Evolutionary conservation across 1,140 invertebrate species (phyloP).

Genomic region (Drosophila cardini): DNA sequence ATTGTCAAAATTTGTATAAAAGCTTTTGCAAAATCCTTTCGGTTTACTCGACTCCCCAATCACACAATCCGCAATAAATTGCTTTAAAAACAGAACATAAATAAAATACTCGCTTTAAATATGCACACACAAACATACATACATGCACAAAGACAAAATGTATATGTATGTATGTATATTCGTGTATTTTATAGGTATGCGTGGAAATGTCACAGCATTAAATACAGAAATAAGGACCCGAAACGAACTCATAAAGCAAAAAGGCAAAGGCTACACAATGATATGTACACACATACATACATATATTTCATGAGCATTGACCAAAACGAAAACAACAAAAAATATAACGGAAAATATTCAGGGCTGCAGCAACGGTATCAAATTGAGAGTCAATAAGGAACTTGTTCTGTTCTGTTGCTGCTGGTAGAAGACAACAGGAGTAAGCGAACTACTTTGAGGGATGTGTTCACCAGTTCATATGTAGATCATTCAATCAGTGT

Average conservation of each 20-base stretch:
- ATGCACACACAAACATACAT: slow-evolving; percentile 40
- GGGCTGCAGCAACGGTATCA: slow-evolving; percentile 15
- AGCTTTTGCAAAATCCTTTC: slow-evolving; percentile 45
- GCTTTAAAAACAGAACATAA: slow-evolving; percentile 63
- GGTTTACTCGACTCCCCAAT: slow-evolving; percentile 45
- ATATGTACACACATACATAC: no score
- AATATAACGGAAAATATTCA: slow-evolving; percentile 16
- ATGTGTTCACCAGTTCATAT: no score
- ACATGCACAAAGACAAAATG: not conserved
- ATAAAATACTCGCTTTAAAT: no score
- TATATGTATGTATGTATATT: slow-evolving; percentile 13
- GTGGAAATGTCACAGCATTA: slow-evolving; percentile 63
- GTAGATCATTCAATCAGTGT: no score
- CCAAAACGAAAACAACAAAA: not conserved
- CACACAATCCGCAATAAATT: slow-evolving; percentile 65
- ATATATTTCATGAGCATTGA: slow-evolving; percentile 55
- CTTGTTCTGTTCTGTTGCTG: not conserved
- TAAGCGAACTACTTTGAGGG: no score
- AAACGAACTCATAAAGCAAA: slow-evolving; percentile 9
- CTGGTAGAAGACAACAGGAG: no score
- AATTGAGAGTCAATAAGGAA: slow-evolving; percentile 4
- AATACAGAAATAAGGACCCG: slow-evolving; percentile 38
- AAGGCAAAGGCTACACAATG: slow-evolving; percentile 65
- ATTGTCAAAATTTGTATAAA: slow-evolving; percentile 57
- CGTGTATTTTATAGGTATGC: slow-evolving; percentile 61